Conservation (phyloP, 2,888 invertebrate genomes). For the Patella ulyssiponensis region DNA sequence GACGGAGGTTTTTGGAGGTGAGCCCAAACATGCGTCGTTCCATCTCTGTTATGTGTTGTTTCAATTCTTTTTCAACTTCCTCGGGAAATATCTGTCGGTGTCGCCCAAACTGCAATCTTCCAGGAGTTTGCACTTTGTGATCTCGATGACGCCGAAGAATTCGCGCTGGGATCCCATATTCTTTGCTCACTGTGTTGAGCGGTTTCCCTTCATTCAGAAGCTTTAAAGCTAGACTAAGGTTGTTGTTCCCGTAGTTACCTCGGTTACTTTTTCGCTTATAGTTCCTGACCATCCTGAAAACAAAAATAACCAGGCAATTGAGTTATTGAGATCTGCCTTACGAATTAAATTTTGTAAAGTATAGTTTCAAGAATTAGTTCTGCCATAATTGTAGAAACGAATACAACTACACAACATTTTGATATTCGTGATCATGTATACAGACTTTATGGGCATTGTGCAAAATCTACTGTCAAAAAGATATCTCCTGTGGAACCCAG, state of each 20-base stretch:
- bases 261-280: not conserved
- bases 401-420: too few relatives aligned
- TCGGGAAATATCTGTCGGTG: slow-evolving; percentile 4
- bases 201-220: slow-evolving; percentile 8
- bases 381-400: too few relatives aligned
- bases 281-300: not conserved
- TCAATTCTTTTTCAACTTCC: slow-evolving; percentile 12
- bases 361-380: not conserved
- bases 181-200: not conserved
- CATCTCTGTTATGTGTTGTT: slow-evolving; percentile 13
- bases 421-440: too few relatives aligned
- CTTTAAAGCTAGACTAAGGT: not conserved
- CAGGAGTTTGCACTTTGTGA: slow-evolving; percentile 12
- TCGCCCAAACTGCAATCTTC: slow-evolving; percentile 7
- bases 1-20: slow-evolving; percentile 16
- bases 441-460: too few relatives aligned
- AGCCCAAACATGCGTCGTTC: slow-evolving; percentile 12
- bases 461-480: too few relatives aligned
- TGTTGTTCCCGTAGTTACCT: not conserved
- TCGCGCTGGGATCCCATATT: slow-evolving; percentile 13
- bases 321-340: too few relatives aligned
- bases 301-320: not conserved
- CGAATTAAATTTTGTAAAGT: not conserved
- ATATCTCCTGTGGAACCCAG: too few relatives aligned
- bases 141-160: slow-evolving; percentile 13